Conservation (phyloP, 2,113 vertebrate genomes). For the Hylia prasina region DNA sequence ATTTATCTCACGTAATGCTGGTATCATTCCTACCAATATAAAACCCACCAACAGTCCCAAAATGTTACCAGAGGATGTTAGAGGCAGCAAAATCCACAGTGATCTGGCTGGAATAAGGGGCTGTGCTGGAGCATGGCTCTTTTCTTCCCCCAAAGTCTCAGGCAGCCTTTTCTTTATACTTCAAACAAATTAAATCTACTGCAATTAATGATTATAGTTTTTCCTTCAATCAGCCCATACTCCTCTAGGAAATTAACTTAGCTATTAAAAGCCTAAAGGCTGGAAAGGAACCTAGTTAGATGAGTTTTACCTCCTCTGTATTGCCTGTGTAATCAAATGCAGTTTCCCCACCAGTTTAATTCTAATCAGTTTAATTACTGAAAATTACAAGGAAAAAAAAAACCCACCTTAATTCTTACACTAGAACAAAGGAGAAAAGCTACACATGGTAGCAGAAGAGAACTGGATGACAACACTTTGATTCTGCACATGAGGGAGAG, state of each 20-base stretch:
- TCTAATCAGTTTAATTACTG: slow-evolving; percentile 65
- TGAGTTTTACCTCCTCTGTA: slow-evolving; percentile 52
- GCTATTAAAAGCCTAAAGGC: slow-evolving; percentile 63
- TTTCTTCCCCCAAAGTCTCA: neutral
- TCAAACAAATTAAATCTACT: slow-evolving; percentile 58
- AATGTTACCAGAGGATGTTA: neutral
- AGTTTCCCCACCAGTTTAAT: slow-evolving; percentile 57
- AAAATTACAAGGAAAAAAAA: neutral
- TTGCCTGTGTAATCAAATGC: slow-evolving; percentile 57
- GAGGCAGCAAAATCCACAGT: neutral
- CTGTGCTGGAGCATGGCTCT: neutral
- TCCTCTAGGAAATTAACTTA: slow-evolving; percentile 63
- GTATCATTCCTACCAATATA: neutral
- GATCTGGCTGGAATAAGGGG: neutral
- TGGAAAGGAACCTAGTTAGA: slow-evolving; percentile 53
- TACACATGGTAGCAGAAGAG: neutral
- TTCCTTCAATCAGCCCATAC: slow-evolving; percentile 54
- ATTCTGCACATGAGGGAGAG: neutral
- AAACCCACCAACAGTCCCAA: neutral
- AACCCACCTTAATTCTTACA: neutral
- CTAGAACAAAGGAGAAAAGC: slow-evolving; percentile 19
- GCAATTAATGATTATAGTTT: slow-evolving; percentile 63
- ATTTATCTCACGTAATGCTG: neutral
- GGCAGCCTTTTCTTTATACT: slow-evolving; percentile 20
- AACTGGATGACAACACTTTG: neutral